Evolutionary conservation across 2,888 invertebrate species (phyloP), one percentile per base, ranked within the genome.

Genomic region (Tinea trinotella): DNA sequence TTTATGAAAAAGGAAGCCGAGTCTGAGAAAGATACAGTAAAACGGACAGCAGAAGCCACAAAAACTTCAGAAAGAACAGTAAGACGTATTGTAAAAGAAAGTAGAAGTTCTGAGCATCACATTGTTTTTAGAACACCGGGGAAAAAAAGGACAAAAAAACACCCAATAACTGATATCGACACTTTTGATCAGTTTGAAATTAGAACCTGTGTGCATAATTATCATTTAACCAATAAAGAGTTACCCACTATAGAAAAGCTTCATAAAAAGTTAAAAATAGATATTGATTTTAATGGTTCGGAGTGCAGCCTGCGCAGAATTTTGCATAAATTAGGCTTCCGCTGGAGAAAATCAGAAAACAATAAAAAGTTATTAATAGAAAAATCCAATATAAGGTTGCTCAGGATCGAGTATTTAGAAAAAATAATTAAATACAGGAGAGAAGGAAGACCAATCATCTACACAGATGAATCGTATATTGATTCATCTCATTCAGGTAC

Each of bases 131-230:
- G 61, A 34, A 65, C 64, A 22, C 64, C 64, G 10, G 62, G 62
- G 15, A 19, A 64, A 62, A 58, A 66, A 59, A 52, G 64, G 10
- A 3, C 49, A 0, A 56, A 62, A 54, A 22, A 52, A 20, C 63
- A 62, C 54, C 57, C 55, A 18, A 56, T 67, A 0, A 67, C 65
- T 1, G 61, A 54, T 1, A 60, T 66, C 2, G 64, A 66, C 34
- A 59, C 53, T 35, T 66, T 66, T 49, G 62, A 65, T 46, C 60
- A 63, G 56, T 59, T 62, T 3, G 63, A 65, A 0, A 64, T 68
- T 2, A 52, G 61, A 58, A 62, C 64, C 17, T 62, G 60, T 24
- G 60, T 68, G 5, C 64, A 69, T 36, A 67, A 65, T 56, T 67
- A 62, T 44, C 66, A 68, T 52, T 9, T 52, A 3, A 60, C 60